Base-by-base conservation (phyloP, 2,888 invertebrate genomes). In the Sphaerophoria rueppellii region DNA sequence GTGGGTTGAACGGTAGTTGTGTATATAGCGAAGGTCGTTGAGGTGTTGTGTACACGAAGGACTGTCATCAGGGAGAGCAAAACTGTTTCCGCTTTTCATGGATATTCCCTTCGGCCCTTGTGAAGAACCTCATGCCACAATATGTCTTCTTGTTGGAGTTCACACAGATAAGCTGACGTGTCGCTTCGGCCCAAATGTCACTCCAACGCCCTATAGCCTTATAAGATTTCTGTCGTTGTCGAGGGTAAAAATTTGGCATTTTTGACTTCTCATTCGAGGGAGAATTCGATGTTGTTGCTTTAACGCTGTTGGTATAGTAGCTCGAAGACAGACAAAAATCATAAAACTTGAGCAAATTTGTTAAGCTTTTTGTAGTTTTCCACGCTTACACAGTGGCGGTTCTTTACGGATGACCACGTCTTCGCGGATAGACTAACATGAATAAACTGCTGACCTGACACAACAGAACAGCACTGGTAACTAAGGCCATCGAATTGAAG, bases 221-320 rank as follows among this genome's bases (percentile, higher is more conserved):
- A 75, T 67, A 83, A 70, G 52, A 54, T 50, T 74, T 46, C 46
- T 43, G 40, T 40, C 40, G 40, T 40, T 40, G 2, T 43, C 52
- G 70, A 48, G 76, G 76, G 43, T 67, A 48, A 73, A 60, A 57
- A 60, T 70, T 71, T 61, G 75, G 72, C 58, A 69, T 79, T 79
- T 79, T 76, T 83, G 79, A 83, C 83, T 83, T 79, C 52, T 75
- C 65, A 71, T 78, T 78, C 79, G 34, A 58, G 48, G 35, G 76
- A 82, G 67, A 43, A 61, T 12, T 43, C 7, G 9, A 2, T 24
- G 24, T 24, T 24, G 24, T 24, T 24, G 24, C 24, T 24, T 1
- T 2, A 2, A 24, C 1, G 1, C 24, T 24, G 24, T 24, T 24
- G 24, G 24, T 24, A 24, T 2, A 24, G 24, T 24, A 24, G 24